phyloP scores from a whole-genome alignment of 92 coral and sea anemone genomes.

The Meandrina meandrites region DNA sequence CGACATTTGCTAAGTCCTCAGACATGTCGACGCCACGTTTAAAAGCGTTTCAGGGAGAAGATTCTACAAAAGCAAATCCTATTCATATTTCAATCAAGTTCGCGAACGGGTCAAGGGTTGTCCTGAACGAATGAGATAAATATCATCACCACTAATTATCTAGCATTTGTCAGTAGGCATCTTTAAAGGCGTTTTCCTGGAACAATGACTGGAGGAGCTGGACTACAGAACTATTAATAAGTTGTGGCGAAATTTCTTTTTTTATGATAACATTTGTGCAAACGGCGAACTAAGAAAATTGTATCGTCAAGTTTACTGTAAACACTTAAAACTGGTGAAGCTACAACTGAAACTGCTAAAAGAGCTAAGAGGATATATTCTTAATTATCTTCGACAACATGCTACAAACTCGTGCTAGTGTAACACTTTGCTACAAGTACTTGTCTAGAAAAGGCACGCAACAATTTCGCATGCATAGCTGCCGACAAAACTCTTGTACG shows the following conservation, averaged over 20 bases:
- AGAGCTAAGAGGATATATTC: too few relatives aligned
- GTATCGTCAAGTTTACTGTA: neutral
- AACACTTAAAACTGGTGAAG: too few relatives aligned
- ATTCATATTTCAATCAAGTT: neutral
- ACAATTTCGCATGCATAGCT: neutral
- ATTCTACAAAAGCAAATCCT: neutral
- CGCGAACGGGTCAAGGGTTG: neutral
- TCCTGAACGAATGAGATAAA: neutral
- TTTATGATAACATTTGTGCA: neutral
- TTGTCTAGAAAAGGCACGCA: neutral
- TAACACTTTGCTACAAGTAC: neutral
- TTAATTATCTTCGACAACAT: too few relatives aligned
- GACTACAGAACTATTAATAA: neutral
- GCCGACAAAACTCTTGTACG: too few relatives aligned
- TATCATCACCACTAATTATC: neutral
- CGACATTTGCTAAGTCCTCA: neutral
- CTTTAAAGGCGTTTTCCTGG: neutral
- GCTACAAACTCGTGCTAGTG: neutral
- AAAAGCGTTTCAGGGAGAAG: neutral
- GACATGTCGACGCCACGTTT: neutral
- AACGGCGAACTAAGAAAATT: neutral
- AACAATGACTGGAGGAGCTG: neutral
- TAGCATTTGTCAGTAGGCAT: neutral
- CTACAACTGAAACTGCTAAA: too few relatives aligned
- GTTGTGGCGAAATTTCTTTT: neutral